Conservation (phyloP, 2,888 invertebrate species). For the Beris chalybata region DNA sequence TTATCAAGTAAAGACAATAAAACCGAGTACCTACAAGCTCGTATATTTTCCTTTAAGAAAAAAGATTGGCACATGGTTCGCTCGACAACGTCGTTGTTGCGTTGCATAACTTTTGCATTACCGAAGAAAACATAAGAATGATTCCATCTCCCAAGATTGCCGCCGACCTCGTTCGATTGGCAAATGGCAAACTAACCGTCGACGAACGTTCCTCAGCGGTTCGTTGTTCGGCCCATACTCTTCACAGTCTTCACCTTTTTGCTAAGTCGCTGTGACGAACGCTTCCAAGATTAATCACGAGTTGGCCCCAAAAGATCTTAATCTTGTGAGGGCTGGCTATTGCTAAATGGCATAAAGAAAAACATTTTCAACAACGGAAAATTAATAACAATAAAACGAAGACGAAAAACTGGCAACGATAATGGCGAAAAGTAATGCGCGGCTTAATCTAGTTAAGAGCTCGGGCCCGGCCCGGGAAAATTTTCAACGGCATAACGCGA, state of each 20-base stretch:
- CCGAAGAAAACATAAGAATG: too few relatives aligned
- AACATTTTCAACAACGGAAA: not conserved
- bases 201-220: conserved; percentile 1
- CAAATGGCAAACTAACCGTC: not conserved
- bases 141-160: not conserved
- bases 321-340: not conserved
- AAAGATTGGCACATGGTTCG: not conserved
- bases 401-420: too few relatives aligned
- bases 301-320: not conserved
- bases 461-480: too few relatives aligned
- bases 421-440: too few relatives aligned
- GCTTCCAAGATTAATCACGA: conserved; percentile 11
- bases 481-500: too few relatives aligned
- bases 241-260: conserved; percentile 3
- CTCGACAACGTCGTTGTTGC: not conserved
- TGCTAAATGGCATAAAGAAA: not conserved
- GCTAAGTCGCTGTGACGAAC: conserved; percentile 7
- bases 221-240: not conserved
- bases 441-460: too few relatives aligned
- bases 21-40: not conserved
- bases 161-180: not conserved
- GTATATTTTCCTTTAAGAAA: conserved; percentile 5
- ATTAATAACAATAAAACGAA: not conserved
- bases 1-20: conserved; percentile 16
- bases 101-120: not conserved